Evolutionary conservation across 2,888 invertebrate species (phyloP).

Genomic region (Nebria brevicollis): DNA sequence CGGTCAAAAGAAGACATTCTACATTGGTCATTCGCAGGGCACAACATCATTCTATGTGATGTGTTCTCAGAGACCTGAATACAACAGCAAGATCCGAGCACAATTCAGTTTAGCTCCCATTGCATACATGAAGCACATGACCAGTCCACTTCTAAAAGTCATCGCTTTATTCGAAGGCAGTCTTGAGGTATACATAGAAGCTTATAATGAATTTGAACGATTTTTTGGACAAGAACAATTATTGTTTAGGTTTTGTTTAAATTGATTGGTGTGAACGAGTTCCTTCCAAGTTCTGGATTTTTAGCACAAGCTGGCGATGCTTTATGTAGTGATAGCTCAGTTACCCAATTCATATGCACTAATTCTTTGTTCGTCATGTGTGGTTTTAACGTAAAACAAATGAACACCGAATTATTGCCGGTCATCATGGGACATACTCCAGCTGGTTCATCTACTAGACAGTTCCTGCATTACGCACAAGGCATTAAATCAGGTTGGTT

Average conservation of each 20-base stretch:
- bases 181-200: constrained; percentile 48
- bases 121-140: constrained; percentile 70
- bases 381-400: constrained; percentile 57
- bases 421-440: constrained; percentile 55
- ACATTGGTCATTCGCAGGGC: constrained; percentile 85
- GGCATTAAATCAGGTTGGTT: constrained; percentile 63
- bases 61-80: constrained; percentile 72
- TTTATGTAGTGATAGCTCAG: constrained; percentile 40
- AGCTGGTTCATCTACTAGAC: constrained; percentile 67
- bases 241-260: constrained; percentile 49
- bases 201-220: not conserved
- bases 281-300: constrained; percentile 70
- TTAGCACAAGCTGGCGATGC: constrained; percentile 53
- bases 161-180: constrained; percentile 52
- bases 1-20: constrained; percentile 71
- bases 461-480: constrained; percentile 79
- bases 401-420: constrained; percentile 57
- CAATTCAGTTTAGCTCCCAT: constrained; percentile 78
- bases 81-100: constrained; percentile 72
- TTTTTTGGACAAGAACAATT: not conserved
- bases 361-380: constrained; percentile 57
- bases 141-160: constrained; percentile 55
- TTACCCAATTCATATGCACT: constrained; percentile 54
- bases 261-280: constrained; percentile 68
- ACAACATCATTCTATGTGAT: constrained; percentile 76